phyloP scores from a whole-genome alignment of 2,888 invertebrate genomes.

The Microplitis deprimator region DNA sequence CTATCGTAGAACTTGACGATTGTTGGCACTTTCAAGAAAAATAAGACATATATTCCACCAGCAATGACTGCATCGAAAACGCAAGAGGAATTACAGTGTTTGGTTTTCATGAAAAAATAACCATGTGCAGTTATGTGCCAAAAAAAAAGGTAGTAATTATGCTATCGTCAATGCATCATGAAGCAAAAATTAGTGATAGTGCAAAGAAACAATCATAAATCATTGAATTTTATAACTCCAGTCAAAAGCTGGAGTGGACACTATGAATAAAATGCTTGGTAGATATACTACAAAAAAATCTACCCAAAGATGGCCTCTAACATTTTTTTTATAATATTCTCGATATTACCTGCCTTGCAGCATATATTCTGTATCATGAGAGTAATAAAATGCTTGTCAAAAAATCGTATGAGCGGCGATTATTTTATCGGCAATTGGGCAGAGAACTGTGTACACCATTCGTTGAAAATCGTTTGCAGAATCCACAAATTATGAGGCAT shows the following conservation, averaged over 20 bases:
- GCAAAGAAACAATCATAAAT: slow-evolving; percentile 37
- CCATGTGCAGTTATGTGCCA: slow-evolving; percentile 38
- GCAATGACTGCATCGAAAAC: slow-evolving; percentile 46
- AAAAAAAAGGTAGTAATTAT: slow-evolving; percentile 39
- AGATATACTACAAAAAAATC: slow-evolving; percentile 48
- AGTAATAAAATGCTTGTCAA: slow-evolving; percentile 39
- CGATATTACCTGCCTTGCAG: slow-evolving; percentile 43
- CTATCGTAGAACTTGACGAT: slow-evolving; percentile 51
- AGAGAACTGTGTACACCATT: slow-evolving; percentile 47
- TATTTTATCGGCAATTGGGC: slow-evolving; percentile 46
- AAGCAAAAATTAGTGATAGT: slow-evolving; percentile 10
- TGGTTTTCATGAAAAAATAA: slow-evolving; percentile 34
- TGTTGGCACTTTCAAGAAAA: slow-evolving; percentile 49
- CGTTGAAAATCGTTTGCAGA: slow-evolving; percentile 46
- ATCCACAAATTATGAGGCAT: slow-evolving; percentile 45
- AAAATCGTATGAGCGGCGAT: slow-evolving; percentile 41
- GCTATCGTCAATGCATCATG: slow-evolving; percentile 32
- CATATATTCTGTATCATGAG: slow-evolving; percentile 44
- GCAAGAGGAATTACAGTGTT: slow-evolving; percentile 31
- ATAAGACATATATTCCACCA: slow-evolving; percentile 46
- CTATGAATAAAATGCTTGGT: slow-evolving; percentile 49
- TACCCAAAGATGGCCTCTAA: slow-evolving; percentile 47
- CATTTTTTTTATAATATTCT: slow-evolving; percentile 39
- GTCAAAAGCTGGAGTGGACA: slow-evolving; percentile 46
- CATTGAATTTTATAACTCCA: slow-evolving; percentile 36